A percentile compares a stretch with the other conserved stretches of the same genome.
These are phyloP conservation scores for Sinocyclocheilus anshuiensis DNA, from an alignment of 2,113 vertebrate genomes.

Conservation along the genomic window DNA sequence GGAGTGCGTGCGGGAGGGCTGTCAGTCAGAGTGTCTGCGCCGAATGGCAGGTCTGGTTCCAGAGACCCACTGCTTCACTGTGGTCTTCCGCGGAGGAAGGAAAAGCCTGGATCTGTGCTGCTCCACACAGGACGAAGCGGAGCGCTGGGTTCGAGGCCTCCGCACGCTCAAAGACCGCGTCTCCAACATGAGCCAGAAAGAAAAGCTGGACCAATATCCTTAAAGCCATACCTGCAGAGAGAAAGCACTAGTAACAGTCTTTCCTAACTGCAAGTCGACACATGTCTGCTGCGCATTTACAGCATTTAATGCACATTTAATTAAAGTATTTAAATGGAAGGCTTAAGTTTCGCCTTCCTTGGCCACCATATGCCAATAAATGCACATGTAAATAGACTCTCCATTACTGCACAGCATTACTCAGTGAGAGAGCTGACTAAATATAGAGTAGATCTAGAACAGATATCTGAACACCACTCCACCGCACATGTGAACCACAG, in stretches of 20 bases:
- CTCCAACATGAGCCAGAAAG: constrained; percentile 88
- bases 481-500: not conserved
- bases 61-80: constrained; percentile 84
- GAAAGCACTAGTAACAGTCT: too few species aligned
- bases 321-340: not conserved
- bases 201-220: constrained; percentile 98
- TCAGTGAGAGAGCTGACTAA: not conserved
- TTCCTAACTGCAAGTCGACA: not conserved
- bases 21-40: constrained; percentile 86
- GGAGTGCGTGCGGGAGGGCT: constrained; percentile 86
- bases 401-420: not conserved
- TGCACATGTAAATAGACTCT: not conserved
- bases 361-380: not conserved
- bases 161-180: constrained; percentile 81
- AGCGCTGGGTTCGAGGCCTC: constrained; percentile 87
- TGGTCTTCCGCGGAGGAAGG: constrained; percentile 83
- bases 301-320: not conserved
- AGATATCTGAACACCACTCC: not conserved
- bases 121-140: constrained; percentile 78
- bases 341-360: not conserved
- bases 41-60: constrained; percentile 74
- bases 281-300: not conserved
- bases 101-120: constrained; percentile 91
- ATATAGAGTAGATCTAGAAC: not conserved
- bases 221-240: constrained; percentile 1